A percentile compares a stretch with the other conserved stretches of the same genome.
phyloP scores from a whole-genome alignment of 2,797 vertebrate genomes.

The Parauchenoglanis punctatus region DNA sequence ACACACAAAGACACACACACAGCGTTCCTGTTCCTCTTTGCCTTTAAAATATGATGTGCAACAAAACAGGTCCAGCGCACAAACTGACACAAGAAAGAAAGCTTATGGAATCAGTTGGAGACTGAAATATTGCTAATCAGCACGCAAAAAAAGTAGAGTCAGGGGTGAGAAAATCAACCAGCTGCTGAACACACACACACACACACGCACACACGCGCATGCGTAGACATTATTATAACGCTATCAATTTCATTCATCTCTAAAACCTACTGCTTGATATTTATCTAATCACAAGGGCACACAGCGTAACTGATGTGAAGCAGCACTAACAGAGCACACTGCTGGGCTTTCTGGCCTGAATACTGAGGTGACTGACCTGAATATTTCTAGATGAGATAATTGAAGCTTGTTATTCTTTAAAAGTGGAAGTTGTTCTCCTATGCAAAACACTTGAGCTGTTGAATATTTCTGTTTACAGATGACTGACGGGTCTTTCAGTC shows the following conservation, averaged over 20 bases:
- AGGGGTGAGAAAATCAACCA: conserved; percentile 22
- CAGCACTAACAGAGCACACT: neutral
- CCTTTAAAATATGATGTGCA: neutral
- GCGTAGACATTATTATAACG: neutral
- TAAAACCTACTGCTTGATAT: neutral
- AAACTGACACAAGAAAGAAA: neutral
- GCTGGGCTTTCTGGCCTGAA: neutral
- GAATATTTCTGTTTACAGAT: neutral
- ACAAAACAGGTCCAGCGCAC: neutral
- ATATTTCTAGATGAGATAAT: neutral
- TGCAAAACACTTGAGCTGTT: neutral
- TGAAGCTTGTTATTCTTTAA: conserved; percentile 10
- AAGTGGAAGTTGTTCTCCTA: neutral
- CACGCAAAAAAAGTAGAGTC: neutral
- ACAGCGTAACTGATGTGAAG: neutral
- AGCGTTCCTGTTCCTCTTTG: neutral
- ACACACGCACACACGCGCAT: neutral
- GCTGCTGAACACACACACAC: conserved; percentile 1
- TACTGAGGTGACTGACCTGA: neutral
- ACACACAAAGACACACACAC: neutral
- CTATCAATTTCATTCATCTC: neutral
- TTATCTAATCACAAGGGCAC: neutral
- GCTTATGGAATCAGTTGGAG: conserved; percentile 19
- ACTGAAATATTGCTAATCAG: conserved; percentile 20
- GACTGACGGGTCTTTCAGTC: neutral